Conservation (phyloP, 2,113 vertebrate genomes). For the Carassius carassius region DNA sequence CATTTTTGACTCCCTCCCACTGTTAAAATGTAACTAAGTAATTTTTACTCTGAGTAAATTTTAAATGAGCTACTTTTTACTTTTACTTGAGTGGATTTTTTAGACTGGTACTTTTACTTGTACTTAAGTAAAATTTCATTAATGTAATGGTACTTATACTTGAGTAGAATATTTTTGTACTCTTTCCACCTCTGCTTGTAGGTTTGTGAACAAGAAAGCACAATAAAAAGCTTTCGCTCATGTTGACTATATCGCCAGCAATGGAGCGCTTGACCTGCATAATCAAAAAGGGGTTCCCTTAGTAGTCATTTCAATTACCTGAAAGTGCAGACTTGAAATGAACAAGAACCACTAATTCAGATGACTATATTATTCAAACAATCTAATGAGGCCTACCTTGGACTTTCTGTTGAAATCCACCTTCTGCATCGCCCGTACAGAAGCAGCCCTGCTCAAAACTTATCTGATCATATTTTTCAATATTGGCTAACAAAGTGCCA, state of each 20-base stretch:
- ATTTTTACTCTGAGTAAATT: too few species aligned
- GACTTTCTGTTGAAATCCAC: constrained; percentile 61
- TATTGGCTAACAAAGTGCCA: constrained; percentile 59
- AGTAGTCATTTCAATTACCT: not conserved
- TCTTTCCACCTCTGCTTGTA: too few species aligned
- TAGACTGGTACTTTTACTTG: too few species aligned
- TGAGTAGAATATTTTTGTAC: too few species aligned
- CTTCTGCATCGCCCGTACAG: constrained; percentile 59
- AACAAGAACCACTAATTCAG: not conserved
- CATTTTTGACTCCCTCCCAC: too few species aligned
- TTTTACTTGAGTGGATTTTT: too few species aligned
- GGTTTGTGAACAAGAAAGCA: constrained; percentile 60
- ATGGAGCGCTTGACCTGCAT: constrained; percentile 62
- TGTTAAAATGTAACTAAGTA: too few species aligned
- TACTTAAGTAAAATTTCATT: too few species aligned
- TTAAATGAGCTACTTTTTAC: too few species aligned
- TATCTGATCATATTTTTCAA: constrained; percentile 67
- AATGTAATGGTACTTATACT: too few species aligned
- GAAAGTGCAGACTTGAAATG: not conserved
- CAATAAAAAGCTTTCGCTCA: constrained; percentile 61
- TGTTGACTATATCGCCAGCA: constrained; percentile 63
- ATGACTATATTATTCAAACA: not conserved
- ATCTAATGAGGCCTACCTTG: constrained; percentile 53
- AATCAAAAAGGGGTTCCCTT: not conserved
- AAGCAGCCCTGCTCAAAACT: constrained; percentile 65